Conservation (phyloP, 1,140 invertebrate genomes). For the Diabrotica virgifera region DNA sequence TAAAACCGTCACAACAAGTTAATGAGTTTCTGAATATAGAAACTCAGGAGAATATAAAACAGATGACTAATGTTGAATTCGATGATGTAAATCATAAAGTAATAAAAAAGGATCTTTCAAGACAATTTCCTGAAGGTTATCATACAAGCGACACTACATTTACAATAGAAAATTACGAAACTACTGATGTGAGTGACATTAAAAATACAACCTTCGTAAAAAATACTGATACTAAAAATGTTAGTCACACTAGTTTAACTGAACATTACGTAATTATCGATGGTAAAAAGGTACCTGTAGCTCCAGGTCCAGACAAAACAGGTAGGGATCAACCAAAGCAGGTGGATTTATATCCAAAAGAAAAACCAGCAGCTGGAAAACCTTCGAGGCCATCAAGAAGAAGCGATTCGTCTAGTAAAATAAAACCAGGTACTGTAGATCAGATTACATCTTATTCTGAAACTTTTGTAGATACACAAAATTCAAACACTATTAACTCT, state of each 20-base stretch:
- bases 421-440: not conserved
- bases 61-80: constrained; percentile 18
- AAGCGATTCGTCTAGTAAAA: not conserved
- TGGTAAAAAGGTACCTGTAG: constrained; percentile 15
- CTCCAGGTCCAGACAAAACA: constrained; percentile 8
- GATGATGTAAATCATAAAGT: not conserved
- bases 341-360: not conserved
- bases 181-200: constrained; percentile 8
- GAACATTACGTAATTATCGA: constrained; percentile 19
- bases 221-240: constrained; percentile 18
- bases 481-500: constrained; percentile 20
- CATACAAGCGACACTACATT: not conserved
- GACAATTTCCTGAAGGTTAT: not conserved
- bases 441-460: not conserved
- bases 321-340: not conserved
- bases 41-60: constrained; percentile 30
- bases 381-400: constrained; percentile 6
- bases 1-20: constrained; percentile 14
- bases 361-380: constrained; percentile 1
- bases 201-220: not conserved
- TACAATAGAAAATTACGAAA: constrained; percentile 6
- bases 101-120: not conserved
- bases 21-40: constrained; percentile 31
- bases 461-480: not conserved
- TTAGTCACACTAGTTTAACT: constrained; percentile 9